Evolutionary conservation across 1,140 invertebrate genomes (phyloP).

Genomic region (Lucilia sericata): DNA sequence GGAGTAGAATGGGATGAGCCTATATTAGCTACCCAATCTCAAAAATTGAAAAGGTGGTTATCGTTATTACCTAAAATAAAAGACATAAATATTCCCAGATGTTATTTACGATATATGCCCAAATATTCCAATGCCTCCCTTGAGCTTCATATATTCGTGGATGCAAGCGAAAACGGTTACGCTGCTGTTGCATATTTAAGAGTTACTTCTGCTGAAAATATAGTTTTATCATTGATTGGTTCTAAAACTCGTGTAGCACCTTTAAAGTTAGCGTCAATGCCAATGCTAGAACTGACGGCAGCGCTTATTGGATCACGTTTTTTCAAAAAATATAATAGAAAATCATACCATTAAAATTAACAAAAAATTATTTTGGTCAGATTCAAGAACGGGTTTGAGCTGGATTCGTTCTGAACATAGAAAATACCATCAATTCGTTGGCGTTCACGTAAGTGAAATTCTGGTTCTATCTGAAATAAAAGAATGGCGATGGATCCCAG

Average conservation of each 20-base stretch:
- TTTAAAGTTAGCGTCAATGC: background rate
- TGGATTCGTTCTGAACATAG: background rate
- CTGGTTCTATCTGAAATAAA: conserved; percentile 48
- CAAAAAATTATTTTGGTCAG: background rate
- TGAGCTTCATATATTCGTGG: conserved; percentile 1
- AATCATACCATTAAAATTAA: background rate
- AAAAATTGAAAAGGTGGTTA: conserved; percentile 27
- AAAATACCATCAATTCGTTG: conserved; percentile 50
- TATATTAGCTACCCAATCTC: background rate
- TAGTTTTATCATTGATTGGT: background rate
- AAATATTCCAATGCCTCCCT: background rate
- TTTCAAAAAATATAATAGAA: background rate
- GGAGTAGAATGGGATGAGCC: background rate
- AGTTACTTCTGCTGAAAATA: background rate
- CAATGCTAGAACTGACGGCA: conserved; percentile 18
- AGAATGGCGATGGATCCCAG: conserved; percentile 51
- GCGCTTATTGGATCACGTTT: conserved; percentile 52
- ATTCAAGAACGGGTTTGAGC: background rate
- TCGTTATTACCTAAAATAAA: background rate
- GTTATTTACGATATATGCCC: background rate
- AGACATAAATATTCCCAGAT: background rate
- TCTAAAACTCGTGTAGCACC: conserved; percentile 57
- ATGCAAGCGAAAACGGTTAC: background rate
- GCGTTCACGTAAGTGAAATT: conserved; percentile 53
- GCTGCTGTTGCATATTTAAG: conserved; percentile 3